phyloP scores from a whole-genome alignment of 2,113 vertebrate species.

The Triplophysa rosa region DNA sequence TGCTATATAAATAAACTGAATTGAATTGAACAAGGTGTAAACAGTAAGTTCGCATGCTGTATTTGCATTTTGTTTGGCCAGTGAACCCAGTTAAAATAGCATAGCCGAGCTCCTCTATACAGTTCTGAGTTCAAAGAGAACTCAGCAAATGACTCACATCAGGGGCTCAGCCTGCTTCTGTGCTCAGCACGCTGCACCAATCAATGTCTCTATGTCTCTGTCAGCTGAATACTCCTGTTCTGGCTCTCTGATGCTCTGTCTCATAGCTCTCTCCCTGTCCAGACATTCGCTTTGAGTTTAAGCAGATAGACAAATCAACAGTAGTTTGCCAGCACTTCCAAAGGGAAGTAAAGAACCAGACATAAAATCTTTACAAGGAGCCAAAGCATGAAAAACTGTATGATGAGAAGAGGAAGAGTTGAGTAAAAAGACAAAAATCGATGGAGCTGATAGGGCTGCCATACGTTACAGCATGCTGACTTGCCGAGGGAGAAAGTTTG shows the following conservation, averaged over 20 bases:
- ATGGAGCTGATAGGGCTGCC: constrained; percentile 19
- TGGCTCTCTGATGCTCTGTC: constrained; percentile 1
- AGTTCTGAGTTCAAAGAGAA: constrained; percentile 50
- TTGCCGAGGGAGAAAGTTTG: background rate
- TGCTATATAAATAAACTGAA: no score
- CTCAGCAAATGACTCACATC: constrained; percentile 49
- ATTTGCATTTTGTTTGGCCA: background rate
- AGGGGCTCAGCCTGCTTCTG: constrained; percentile 35
- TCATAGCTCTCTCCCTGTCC: constrained; percentile 21
- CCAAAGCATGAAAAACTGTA: constrained; percentile 28
- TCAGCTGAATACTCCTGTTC: constrained; percentile 21
- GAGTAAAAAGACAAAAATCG: constrained; percentile 9
- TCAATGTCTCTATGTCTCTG: constrained; percentile 44
- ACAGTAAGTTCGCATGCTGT: background rate
- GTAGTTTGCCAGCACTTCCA: constrained; percentile 36
- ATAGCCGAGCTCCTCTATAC: constrained; percentile 2
- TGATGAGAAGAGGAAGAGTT: constrained; percentile 14
- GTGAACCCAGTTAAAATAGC: constrained; percentile 9
- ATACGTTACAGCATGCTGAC: constrained; percentile 32
- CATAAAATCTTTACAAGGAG: constrained; percentile 30
- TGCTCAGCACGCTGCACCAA: constrained; percentile 44
- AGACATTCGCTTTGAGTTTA: constrained; percentile 22
- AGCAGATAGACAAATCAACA: constrained; percentile 44
- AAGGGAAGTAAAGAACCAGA: constrained; percentile 1
- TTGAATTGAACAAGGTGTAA: background rate